Evolutionary conservation across 1,140 invertebrate species (phyloP), one percentile per base, ranked within the genome.

Genomic region (Platorchestia sp.): DNA sequence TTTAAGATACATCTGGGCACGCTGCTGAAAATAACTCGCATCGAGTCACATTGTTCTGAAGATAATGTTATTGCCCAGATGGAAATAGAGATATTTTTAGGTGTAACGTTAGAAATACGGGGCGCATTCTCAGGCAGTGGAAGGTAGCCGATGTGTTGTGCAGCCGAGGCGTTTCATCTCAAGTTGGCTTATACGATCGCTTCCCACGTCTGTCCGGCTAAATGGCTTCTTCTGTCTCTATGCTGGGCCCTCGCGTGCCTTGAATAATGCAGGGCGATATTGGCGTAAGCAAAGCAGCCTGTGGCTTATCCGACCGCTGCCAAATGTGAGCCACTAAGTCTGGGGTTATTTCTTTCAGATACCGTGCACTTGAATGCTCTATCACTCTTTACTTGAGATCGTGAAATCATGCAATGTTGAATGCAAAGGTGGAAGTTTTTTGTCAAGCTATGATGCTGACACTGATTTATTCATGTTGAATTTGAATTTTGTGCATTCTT

Each of bases 171-270:
- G 87, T 89, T 89, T 89, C 87, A 89, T 89, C 87, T 89, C 87
- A 6, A 41, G n/a, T 89, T 41, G 41, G 41, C 87, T 89, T 89
- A 44, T 89, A 89, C 27, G 87, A 89, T 44, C 87, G 87, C 87
- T 14, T 89, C 41, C 43, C 43, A 89, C 43, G 87, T 44, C 36
- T 93, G 91, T 93, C 45, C 91, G 91, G 43, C 91, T 93, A 93
- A 93, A 93, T 93, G 91, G 91, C 91, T 93, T 93, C 91, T 93
- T 93, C 43, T 93, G 91, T 93, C 44, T 45, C 91, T 93, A 47
- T 93, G 45, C 43, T 36, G 16, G 16, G 45, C 7, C 44, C 40
- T 45, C 45, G 22, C 45, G 45, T 47, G 91, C 45, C 1, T 36
- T 93, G 91, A 93, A 93, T 93, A 45, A 93, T 93, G 43, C 91